Conservation (phyloP, 2,113 vertebrate genomes). For the Melanerpes formicivorus region DNA sequence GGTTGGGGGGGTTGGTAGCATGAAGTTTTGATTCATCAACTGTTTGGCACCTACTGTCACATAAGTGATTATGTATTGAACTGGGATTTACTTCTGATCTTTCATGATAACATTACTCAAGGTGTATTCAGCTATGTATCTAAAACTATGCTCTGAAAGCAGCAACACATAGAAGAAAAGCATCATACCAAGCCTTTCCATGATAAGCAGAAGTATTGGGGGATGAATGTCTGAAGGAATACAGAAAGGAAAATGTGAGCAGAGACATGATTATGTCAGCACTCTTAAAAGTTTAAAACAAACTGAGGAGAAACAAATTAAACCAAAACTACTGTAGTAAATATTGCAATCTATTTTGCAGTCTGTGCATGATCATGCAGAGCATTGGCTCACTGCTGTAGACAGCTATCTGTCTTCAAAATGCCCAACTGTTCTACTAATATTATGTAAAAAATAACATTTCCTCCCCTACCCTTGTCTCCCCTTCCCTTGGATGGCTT, state of each 20-base stretch:
- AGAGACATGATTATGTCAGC: neutral
- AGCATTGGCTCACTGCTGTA: neutral
- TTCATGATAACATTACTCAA: neutral
- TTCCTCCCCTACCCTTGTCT: neutral
- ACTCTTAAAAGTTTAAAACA: neutral
- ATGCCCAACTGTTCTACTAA: neutral
- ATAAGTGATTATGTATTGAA: neutral
- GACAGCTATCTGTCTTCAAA: neutral
- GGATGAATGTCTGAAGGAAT: neutral
- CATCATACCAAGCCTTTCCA: neutral
- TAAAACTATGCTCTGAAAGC: neutral
- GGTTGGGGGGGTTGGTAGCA: neutral
- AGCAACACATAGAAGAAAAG: neutral
- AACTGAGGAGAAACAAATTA: neutral
- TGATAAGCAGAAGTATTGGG: neutral
- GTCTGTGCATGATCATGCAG: neutral
- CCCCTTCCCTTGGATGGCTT: neutral
- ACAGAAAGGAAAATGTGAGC: neutral
- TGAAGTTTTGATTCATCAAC: neutral
- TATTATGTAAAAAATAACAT: neutral
- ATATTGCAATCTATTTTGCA: neutral
- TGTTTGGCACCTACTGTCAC: neutral
- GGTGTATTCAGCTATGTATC: neutral
- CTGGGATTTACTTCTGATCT: neutral
- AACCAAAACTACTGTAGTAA: neutral